Base-by-base conservation (phyloP, 2,113 vertebrate genomes). In the Lophotis ruficrista region DNA sequence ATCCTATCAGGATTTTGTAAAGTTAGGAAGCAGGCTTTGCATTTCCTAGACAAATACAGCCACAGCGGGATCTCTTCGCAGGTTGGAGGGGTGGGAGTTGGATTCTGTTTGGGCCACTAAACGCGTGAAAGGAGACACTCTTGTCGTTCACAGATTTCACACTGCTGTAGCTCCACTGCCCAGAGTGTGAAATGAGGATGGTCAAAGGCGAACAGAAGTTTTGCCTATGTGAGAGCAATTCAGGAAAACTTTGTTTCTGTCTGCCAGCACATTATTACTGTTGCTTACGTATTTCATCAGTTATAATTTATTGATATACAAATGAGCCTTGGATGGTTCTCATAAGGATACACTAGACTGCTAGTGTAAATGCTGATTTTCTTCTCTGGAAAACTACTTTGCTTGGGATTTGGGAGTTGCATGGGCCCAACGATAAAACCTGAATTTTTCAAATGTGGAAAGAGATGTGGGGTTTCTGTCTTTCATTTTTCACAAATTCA, bases 1-100 rank as follows among this genome's bases (percentile, higher is more conserved):
- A 77, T 93, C 48, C n/a, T 76, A 3, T 91, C 86, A 84, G 51
- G 68, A 78, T 77, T 95, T 90, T 95, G 57, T 92, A 90, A 96
- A 97, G 88, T 57, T 35, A 83, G 81, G 62, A 65, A 83, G 57
- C 60, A 71, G 65, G n/a, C 60, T 96, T 97, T 96, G 50, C 70
- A 18, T 95, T 94, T 96, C 73, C 22, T 76, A 83, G 92, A 87
- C 3, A 8, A 51, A 65, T 82, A 45, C 86, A 81, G 53, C 48
- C 38, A 7, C 75, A 87, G 69, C 0, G 2, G 71, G 64, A 87
- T 90, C 53, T 72, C 76, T 87, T 94, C 83, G 57, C 43, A n/a
- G 4, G 14, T 38, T 5, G 31, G 20, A 66, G 61, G 37, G 19
- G 25, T 68, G 41, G 41, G 41, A 43, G 41, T 28, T 51, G 22